phyloP scores from a whole-genome alignment of 2,797 vertebrate species.

The Helicolenus hilgendorfi region DNA sequence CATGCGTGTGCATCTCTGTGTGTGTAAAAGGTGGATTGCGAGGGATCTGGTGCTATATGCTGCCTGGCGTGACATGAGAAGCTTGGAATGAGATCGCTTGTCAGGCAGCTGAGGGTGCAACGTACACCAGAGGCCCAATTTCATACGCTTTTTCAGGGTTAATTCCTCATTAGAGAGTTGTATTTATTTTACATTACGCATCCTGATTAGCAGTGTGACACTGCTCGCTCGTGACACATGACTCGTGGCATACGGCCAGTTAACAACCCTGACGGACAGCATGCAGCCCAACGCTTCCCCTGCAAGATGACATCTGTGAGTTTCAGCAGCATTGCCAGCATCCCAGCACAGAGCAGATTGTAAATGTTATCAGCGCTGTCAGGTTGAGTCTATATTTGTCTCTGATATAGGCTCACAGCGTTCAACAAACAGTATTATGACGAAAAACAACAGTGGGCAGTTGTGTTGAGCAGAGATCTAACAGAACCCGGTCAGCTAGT shows the following conservation, averaged over 20 bases:
- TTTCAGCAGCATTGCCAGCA: conserved; percentile 74
- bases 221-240: conserved; percentile 31
- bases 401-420: conserved; percentile 61
- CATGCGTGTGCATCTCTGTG: conserved; percentile 22
- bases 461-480: conserved; percentile 58
- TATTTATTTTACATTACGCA: conserved; percentile 33
- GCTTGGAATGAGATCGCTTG: conserved; percentile 56
- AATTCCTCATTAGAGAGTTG: conserved; percentile 8
- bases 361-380: conserved; percentile 84
- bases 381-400: conserved; percentile 84
- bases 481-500: conserved; percentile 52
- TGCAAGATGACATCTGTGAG: conserved; percentile 84
- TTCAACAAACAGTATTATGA: conserved; percentile 58
- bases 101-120: background rate
- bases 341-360: conserved; percentile 86
- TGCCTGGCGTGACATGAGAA: conserved; percentile 73
- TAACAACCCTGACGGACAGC: conserved; percentile 52
- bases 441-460: conserved; percentile 48
- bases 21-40: conserved; percentile 55
- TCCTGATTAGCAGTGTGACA: conserved; percentile 54
- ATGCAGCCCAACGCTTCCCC: conserved; percentile 59
- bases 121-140: conserved; percentile 7
- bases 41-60: conserved; percentile 57
- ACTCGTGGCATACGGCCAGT: conserved; percentile 63
- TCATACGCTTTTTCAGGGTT: conserved; percentile 1